A percentile compares a stretch with the other conserved stretches of the same genome.
Conservation (phyloP, 1,140 invertebrate genomes). For the Pseudomyrmex flavicornis region DNA sequence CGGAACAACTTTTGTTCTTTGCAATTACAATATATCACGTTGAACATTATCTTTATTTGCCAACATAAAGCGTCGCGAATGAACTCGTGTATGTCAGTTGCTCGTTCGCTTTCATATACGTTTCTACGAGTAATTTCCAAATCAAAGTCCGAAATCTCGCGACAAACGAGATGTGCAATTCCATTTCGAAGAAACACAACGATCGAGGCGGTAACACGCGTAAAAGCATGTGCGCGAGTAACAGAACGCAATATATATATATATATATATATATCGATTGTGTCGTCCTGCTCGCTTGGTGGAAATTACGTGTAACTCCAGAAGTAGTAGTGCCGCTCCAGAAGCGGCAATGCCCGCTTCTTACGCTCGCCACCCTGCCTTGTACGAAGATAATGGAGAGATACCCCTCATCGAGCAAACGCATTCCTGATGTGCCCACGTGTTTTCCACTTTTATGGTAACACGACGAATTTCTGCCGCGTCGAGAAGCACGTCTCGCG, state of each 20-base stretch:
- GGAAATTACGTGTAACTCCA: constrained; percentile 35
- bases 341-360: constrained; percentile 39
- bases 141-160: not conserved
- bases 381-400: constrained; percentile 60
- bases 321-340: not conserved
- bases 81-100: not conserved
- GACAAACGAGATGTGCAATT: constrained; percentile 9
- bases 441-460: constrained; percentile 51
- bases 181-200: constrained; percentile 28
- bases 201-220: constrained; percentile 15
- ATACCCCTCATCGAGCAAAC: constrained; percentile 51
- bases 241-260: not conserved
- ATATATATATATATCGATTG: constrained; percentile 18
- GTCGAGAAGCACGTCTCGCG: not conserved
- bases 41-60: no score
- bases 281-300: constrained; percentile 5
- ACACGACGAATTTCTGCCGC: constrained; percentile 57
- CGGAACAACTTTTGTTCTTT: no score
- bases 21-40: no score
- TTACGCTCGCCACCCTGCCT: constrained; percentile 16
- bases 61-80: not conserved
- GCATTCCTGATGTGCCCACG: constrained; percentile 10
- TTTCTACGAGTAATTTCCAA: constrained; percentile 10
- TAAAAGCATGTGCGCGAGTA: not conserved
- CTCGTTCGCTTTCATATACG: no score